Conservation (phyloP, 2,113 vertebrate species). For the Cheirogaleus medius region DNA sequence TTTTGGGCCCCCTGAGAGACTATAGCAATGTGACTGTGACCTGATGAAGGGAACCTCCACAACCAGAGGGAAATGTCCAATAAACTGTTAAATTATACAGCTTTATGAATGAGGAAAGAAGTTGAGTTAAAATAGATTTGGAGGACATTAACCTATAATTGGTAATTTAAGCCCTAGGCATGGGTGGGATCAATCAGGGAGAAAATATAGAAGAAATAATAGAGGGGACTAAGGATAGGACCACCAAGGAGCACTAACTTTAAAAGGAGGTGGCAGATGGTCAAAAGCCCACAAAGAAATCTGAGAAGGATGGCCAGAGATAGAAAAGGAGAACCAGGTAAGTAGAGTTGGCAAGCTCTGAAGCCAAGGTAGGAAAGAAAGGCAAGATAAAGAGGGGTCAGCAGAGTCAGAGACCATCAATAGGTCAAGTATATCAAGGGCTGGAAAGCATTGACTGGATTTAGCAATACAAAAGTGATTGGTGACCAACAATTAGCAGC, state of each 20-base stretch:
- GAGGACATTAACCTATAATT: background rate
- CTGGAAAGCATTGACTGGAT: background rate
- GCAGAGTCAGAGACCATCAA: background rate
- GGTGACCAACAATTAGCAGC: background rate
- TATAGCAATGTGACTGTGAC: background rate
- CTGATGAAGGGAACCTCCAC: background rate
- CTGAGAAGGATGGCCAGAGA: background rate
- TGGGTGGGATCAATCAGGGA: background rate
- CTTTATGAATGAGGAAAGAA: background rate
- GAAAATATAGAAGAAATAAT: slow-evolving; percentile 14
- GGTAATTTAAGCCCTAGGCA: background rate
- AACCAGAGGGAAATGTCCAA: background rate
- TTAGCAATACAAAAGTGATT: background rate
- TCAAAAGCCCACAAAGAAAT: background rate
- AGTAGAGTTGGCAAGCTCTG: background rate
- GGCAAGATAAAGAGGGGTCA: background rate
- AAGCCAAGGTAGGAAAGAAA: background rate
- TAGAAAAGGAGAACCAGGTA: background rate
- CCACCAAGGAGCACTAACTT: background rate
- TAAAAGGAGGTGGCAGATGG: background rate
- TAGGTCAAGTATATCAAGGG: background rate
- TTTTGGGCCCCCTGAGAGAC: background rate
- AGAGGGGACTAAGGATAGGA: background rate
- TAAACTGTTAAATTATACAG: background rate
- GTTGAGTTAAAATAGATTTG: background rate